phyloP scores from a whole-genome alignment of 2,888 invertebrate genomes.

The Eupelmus urozonus region DNA sequence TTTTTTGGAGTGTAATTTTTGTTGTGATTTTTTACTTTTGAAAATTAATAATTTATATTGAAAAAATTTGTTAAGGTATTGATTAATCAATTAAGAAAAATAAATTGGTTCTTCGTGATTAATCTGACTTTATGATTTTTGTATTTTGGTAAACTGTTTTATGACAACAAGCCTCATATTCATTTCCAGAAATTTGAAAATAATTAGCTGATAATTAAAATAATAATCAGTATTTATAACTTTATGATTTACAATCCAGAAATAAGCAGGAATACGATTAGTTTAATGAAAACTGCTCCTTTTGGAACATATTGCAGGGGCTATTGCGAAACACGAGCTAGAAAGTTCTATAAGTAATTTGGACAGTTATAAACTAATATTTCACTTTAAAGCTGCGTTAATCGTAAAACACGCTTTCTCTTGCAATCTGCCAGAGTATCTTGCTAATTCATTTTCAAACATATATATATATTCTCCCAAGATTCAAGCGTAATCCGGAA shows the following conservation, averaged over 20 bases:
- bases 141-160: too few species aligned
- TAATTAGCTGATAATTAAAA: neutral
- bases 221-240: neutral
- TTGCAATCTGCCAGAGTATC: neutral
- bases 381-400: conserved; percentile 24
- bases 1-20: neutral
- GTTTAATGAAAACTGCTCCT: conserved; percentile 14
- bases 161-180: too few species aligned
- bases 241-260: neutral
- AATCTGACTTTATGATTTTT: too few species aligned
- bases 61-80: too few species aligned
- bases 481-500: too few species aligned
- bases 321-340: conserved; percentile 6
- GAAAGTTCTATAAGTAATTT: conserved; percentile 43
- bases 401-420: conserved; percentile 41
- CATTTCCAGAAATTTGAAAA: neutral
- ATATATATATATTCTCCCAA: too few species aligned
- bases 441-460: too few species aligned
- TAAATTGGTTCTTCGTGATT: too few species aligned
- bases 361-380: conserved; percentile 34
- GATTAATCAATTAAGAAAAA: too few species aligned
- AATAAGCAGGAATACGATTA: neutral
- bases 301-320: conserved; percentile 9
- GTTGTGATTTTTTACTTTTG: neutral
- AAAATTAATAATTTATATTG: neutral